phyloP scores from a whole-genome alignment of 2,113 vertebrate species.

The Tamias sibiricus region DNA sequence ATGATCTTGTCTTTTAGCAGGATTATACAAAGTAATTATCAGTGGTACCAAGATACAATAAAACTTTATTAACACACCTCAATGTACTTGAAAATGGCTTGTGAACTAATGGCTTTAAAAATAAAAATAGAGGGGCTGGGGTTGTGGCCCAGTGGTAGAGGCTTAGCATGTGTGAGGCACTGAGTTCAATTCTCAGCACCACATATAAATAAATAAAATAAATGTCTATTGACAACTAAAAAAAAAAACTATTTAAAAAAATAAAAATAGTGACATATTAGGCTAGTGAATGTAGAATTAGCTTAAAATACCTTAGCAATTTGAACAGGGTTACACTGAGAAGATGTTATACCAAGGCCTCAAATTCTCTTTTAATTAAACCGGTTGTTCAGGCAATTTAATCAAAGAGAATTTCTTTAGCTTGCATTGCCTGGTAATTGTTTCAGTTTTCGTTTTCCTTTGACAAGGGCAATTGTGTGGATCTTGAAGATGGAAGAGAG shows the following conservation, averaged over 20 bases:
- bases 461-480: slow-evolving; percentile 30
- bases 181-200: too few relatives aligned
- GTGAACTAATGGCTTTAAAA: slow-evolving; percentile 1
- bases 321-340: background rate
- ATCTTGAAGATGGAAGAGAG: background rate
- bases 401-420: slow-evolving; percentile 29
- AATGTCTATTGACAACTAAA: too few relatives aligned
- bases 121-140: slow-evolving; percentile 24
- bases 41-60: background rate
- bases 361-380: slow-evolving; percentile 27
- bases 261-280: background rate
- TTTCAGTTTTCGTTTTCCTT: slow-evolving; percentile 53
- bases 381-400: slow-evolving; percentile 14
- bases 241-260: too few relatives aligned
- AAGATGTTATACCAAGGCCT: background rate
- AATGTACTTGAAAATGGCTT: background rate
- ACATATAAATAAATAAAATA: too few relatives aligned
- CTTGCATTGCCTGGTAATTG: slow-evolving; percentile 25
- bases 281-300: slow-evolving; percentile 12
- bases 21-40: background rate
- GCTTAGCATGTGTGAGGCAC: too few relatives aligned
- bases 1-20: background rate
- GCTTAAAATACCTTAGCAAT: slow-evolving; percentile 8
- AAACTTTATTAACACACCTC: background rate
- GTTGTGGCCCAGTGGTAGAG: too few relatives aligned